These are phyloP conservation scores for Vannuccia rotundouncinata DNA, from an alignment of 2,888 invertebrate species.

Conservation along the genomic window DNA sequence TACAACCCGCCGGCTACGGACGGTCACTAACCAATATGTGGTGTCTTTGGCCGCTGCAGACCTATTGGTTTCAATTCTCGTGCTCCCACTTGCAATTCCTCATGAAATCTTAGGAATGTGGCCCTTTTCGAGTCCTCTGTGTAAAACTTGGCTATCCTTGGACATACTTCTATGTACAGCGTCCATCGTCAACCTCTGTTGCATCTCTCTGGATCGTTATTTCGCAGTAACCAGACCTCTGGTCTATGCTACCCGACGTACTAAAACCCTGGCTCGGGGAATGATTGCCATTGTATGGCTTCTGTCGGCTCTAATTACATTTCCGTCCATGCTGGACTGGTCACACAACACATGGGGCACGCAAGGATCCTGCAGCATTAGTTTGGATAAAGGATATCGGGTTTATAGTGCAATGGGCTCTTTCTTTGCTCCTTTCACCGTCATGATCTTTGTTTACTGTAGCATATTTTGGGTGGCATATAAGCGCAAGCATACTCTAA, in stretches of 20 bases:
- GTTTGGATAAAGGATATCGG: conserved; percentile 46
- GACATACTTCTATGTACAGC: conserved; percentile 52
- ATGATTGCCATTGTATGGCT: conserved; percentile 52
- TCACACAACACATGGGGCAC: conserved; percentile 42
- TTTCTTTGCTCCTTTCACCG: conserved; percentile 49
- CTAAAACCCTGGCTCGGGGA: conserved; percentile 44
- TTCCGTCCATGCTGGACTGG: conserved; percentile 50
- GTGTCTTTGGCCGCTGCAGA: conserved; percentile 44
- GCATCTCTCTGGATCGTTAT: conserved; percentile 50
- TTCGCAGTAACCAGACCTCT: conserved; percentile 51
- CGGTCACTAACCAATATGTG: conserved; percentile 44
- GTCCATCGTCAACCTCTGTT: conserved; percentile 50
- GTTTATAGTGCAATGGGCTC: conserved; percentile 49
- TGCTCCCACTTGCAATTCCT: conserved; percentile 34
- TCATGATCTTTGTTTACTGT: conserved; percentile 51
- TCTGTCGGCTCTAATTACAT: conserved; percentile 46
- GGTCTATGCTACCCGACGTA: conserved; percentile 46
- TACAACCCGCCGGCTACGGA: conserved; percentile 43
- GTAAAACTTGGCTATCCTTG: conserved; percentile 43
- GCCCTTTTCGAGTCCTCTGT: conserved; percentile 12
- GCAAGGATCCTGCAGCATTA: conserved; percentile 44
- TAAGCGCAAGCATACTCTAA: conserved; percentile 39
- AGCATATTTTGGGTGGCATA: conserved; percentile 48
- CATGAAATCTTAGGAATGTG: conserved; percentile 31
- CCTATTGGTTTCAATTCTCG: conserved; percentile 39